Evolutionary conservation across 2,113 vertebrate species (phyloP).

Genomic region (Elanus axillaris): DNA sequence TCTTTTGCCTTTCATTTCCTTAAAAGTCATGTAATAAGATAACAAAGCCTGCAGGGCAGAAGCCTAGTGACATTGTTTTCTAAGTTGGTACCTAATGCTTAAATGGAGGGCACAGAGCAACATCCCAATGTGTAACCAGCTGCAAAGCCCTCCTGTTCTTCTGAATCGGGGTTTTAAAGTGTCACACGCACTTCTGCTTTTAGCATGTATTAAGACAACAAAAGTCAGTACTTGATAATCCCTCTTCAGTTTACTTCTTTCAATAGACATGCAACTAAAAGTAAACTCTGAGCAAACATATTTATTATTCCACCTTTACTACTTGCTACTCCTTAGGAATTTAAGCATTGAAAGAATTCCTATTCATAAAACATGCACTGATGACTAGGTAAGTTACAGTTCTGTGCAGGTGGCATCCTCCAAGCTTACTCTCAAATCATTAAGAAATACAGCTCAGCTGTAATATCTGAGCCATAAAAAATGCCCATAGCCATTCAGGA

Average conservation of each 20-base stretch:
- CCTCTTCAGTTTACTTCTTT: not conserved
- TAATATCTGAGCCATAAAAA: not conserved
- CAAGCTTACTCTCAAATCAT: not conserved
- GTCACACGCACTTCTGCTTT: not conserved
- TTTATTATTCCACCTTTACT: not conserved
- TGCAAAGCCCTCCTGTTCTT: not conserved
- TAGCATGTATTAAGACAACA: not conserved
- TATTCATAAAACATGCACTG: not conserved
- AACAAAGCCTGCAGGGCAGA: constrained; percentile 29
- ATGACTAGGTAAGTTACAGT: not conserved
- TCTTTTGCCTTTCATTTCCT: constrained; percentile 13
- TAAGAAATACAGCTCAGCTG: not conserved
- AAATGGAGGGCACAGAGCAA: not conserved
- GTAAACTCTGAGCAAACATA: not conserved
- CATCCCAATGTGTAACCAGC: not conserved
- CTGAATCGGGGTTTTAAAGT: not conserved
- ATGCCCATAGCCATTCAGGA: not conserved
- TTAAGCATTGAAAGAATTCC: not conserved
- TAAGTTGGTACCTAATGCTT: constrained; percentile 5
- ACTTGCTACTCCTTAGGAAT: not conserved
- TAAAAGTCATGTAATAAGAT: constrained; percentile 26
- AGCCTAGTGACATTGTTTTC: not conserved
- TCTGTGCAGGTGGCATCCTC: not conserved
- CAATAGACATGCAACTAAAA: not conserved
- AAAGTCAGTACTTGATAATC: not conserved